Conservation (phyloP, 2,888 invertebrate genomes). For the Acrocera orbiculus region DNA sequence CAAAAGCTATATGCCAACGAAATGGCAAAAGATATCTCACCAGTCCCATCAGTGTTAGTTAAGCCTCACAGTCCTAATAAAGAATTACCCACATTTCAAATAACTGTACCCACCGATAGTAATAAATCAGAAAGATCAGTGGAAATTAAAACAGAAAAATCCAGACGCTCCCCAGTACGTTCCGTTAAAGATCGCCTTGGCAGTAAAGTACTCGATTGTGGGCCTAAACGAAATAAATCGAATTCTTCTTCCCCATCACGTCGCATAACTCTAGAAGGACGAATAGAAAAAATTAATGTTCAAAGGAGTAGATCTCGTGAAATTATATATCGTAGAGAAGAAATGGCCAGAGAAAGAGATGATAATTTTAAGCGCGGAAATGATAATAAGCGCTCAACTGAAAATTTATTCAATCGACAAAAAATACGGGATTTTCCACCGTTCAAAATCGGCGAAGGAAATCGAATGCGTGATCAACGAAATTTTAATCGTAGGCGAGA, state of each 20-base stretch:
- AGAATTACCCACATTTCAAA: constrained; percentile 29
- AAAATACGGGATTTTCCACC: no score
- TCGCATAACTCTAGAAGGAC: constrained; percentile 9
- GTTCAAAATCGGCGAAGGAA: no score
- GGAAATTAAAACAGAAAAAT: constrained; percentile 33
- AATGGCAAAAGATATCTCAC: constrained; percentile 16
- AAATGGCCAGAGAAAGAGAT: constrained; percentile 15
- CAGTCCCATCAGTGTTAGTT: constrained; percentile 8
- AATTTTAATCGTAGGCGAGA: constrained; percentile 4
- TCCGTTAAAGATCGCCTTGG: constrained; percentile 68
- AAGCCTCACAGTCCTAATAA: constrained; percentile 14
- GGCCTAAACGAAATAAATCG: constrained; percentile 13
- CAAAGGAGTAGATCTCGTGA: constrained; percentile 6
- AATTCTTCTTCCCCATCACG: constrained; percentile 13
- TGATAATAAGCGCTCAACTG: constrained; percentile 1
- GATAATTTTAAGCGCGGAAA: constrained; percentile 4
- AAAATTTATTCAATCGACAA: no score
- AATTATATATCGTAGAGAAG: neutral
- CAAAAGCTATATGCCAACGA: constrained; percentile 44
- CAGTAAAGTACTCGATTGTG: constrained; percentile 24
- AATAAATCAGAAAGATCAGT: constrained; percentile 32
- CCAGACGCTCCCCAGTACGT: constrained; percentile 35
- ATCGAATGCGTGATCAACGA: neutral
- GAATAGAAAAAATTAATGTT: constrained; percentile 5
- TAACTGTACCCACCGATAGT: constrained; percentile 35